Evolutionary conservation across 2,888 invertebrate genomes (phyloP).

Genomic region (Cryptophagus acutangulus): DNA sequence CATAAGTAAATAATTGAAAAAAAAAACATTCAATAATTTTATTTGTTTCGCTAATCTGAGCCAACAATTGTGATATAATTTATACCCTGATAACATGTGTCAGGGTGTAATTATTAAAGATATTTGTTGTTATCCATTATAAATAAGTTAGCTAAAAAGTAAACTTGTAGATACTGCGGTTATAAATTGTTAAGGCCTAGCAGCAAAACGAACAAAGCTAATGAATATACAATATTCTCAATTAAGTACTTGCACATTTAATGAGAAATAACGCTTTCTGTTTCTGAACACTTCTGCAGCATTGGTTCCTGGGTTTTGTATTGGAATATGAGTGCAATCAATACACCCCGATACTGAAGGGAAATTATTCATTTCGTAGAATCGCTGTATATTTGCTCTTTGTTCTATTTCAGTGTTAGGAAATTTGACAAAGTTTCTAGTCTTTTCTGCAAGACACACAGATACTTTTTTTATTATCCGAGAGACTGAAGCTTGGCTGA

Average conservation of each 20-base stretch:
- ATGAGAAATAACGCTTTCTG: constrained; percentile 16
- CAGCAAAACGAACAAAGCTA: no score
- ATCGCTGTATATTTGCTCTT: constrained; percentile 11
- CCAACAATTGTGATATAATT: no score
- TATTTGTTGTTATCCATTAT: no score
- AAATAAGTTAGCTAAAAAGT: no score
- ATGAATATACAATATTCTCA: neutral
- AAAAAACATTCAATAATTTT: no score
- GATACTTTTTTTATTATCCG: constrained; percentile 9
- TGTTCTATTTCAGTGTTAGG: constrained; percentile 1
- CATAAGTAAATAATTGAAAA: no score
- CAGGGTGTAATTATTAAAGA: no score
- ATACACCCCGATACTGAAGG: constrained; percentile 17
- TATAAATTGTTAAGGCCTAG: neutral
- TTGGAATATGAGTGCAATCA: constrained; percentile 19
- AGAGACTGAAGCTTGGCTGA: constrained; percentile 11
- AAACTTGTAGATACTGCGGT: no score
- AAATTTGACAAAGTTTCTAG: neutral
- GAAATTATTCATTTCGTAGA: constrained; percentile 15
- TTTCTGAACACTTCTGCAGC: constrained; percentile 19
- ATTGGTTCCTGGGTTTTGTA: constrained; percentile 17
- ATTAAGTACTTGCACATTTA: constrained; percentile 20
- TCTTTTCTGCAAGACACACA: no score
- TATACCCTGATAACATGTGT: no score
- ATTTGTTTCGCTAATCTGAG: no score